Evolutionary conservation across 1,140 invertebrate genomes (phyloP).

Genomic region (Aradophagus sp.): DNA sequence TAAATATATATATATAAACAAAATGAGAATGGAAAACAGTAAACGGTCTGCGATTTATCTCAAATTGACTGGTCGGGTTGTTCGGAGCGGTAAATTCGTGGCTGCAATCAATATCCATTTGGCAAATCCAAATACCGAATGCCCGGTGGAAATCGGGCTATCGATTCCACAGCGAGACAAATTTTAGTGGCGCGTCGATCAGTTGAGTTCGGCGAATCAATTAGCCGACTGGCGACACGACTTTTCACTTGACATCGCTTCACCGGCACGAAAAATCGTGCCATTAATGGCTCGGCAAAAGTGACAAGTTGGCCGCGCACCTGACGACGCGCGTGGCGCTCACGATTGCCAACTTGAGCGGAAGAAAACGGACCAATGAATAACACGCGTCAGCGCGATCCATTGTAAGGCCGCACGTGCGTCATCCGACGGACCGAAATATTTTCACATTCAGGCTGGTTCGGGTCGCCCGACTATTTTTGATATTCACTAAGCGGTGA

Average conservation of each 20-base stretch:
- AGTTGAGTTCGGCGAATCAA: conserved; percentile 15
- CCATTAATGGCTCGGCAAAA: conserved; percentile 21
- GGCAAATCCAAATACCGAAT: neutral
- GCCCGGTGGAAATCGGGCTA: neutral
- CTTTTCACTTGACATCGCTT: conserved; percentile 20
- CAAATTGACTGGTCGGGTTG: too few species aligned
- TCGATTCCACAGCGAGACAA: conserved; percentile 15
- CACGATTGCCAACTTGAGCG: conserved; percentile 22
- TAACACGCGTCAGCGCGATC: conserved; percentile 34
- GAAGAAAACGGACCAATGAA: conserved; percentile 35
- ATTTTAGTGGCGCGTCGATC: conserved; percentile 22
- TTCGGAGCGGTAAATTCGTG: too few species aligned
- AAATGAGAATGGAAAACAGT: too few species aligned
- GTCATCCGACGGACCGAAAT: conserved; percentile 27
- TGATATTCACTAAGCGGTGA: too few species aligned
- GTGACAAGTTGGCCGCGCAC: conserved; percentile 24
- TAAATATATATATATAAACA: too few species aligned
- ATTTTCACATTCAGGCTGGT: conserved; percentile 42
- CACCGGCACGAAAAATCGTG: conserved; percentile 8
- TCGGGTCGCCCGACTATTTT: conserved; percentile 32
- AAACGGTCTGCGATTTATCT: too few species aligned
- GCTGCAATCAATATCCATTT: neutral
- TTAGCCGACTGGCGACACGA: conserved; percentile 14
- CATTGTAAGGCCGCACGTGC: conserved; percentile 27
- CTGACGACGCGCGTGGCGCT: conserved; percentile 15